Evolutionary conservation across 2,113 vertebrate species (phyloP), one percentile per base, ranked within the genome.

Genomic region (Cephalopterus ornatus): DNA sequence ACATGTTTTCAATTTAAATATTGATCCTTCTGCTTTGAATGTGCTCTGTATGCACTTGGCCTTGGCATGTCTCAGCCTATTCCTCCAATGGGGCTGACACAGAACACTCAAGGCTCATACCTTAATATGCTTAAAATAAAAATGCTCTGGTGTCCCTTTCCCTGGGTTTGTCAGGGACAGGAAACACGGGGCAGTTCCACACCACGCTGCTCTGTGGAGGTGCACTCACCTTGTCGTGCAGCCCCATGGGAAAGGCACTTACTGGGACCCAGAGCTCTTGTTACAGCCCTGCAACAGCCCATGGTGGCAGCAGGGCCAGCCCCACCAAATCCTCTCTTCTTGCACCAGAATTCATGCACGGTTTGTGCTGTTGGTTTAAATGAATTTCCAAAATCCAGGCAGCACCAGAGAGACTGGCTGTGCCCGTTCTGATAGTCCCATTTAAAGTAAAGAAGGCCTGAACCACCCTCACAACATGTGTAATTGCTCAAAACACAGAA

Each of bases 181-280:
- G 14, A 37, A 75, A 74, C 1, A 3, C 6, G 12, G 61, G 75
- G 46, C 35, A 76, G 82, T 12, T 41, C 39, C 19, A 22, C 74
- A 39, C 8, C 35, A 8, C 2, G 0, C 39, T 33, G 50, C 17
- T 26, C n/a, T 13, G 0, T 5, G 30, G 37, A 17, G 15, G 4
- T 14, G 37, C 68, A 22, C 4, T 27, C 5, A 21, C 3, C 32
- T 4, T 37, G 15, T 8, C 62, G 84, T 53, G 50, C 61, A 67
- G 66, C 22, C 19, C 1, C 3, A 23, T 4, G 17, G 22, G 10
- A 55, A 44, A 71, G 50, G 66, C 39, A 41, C 12, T 4, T 3
- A 1, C 27, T 63, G 74, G 42, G 11, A 22, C 20, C 37, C 35
- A 8, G 49, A 78, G 32, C 22, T 53, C 41, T 32, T 35, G 28